Evolutionary conservation across 1,140 invertebrate species (phyloP).

Genomic region (Acromyrmex charruanus): DNA sequence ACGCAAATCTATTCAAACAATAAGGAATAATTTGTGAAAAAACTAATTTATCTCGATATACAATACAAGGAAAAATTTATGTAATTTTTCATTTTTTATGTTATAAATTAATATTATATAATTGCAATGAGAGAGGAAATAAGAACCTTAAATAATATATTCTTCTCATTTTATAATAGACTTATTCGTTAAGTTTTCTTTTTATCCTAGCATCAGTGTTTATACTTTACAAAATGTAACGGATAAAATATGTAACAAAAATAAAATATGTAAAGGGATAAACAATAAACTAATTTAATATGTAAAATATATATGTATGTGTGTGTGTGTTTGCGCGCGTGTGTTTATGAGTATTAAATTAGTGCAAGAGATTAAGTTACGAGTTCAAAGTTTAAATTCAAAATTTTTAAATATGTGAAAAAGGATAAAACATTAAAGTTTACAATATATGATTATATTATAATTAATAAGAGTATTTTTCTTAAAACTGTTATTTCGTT

Average conservation of each 20-base stretch:
- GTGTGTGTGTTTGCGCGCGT: constrained; percentile 9
- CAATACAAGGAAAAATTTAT: background rate
- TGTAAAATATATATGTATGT: constrained; percentile 71
- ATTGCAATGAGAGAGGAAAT: background rate
- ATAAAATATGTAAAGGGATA: constrained; percentile 70
- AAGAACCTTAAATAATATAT: background rate
- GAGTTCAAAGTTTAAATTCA: background rate
- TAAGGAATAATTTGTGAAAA: background rate
- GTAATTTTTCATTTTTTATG: background rate
- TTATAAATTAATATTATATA: background rate
- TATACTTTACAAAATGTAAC: constrained; percentile 67
- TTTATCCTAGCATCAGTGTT: constrained; percentile 67
- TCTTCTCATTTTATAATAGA: background rate
- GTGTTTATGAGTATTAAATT: constrained; percentile 56
- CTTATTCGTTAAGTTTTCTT: constrained; percentile 47
- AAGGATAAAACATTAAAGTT: background rate
- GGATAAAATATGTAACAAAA: constrained; percentile 75
- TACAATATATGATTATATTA: constrained; percentile 3
- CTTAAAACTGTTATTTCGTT: constrained; percentile 8
- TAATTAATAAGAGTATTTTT: background rate
- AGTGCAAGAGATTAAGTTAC: constrained; percentile 39
- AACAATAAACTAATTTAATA: constrained; percentile 77
- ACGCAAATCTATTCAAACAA: background rate
- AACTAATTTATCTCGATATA: background rate
- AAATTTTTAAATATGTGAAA: background rate